Base-by-base conservation (phyloP, 2,888 invertebrate species). In the Drosophila hamatofila region DNA sequence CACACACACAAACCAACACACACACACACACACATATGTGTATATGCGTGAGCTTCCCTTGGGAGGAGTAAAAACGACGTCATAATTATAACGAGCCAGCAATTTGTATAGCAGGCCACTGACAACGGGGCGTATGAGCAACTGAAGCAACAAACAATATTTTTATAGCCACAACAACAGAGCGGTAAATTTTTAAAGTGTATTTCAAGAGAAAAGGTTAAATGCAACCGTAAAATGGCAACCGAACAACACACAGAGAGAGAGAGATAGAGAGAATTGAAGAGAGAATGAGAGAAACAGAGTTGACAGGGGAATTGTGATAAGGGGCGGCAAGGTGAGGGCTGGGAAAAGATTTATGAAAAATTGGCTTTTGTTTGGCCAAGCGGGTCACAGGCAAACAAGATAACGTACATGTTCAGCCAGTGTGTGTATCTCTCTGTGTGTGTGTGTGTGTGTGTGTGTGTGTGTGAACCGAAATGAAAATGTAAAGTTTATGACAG, bases 21-120 rank as follows among this genome's bases (percentile, higher is more conserved):
- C 18, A 30, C 23, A 46, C 14, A 27, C 33, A 33, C 33, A 33
- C 12, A 48, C 25, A 23, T 33, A 27, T 27, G 30, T 37, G 33
- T 41, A 49, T 51, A 14, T 52, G 35, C 4, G 23, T 52, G 37
- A 9, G 37, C 7, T 42, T 58, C 61, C 49, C 77, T 59, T 72
- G 81, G 73, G 65, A 69, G 67, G 72, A 69, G 75, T 70, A 76
- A 78, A 83, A 75, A 72, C 89, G 78, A 83, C 89, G 81, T 83
- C 89, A 88, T 84, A 84, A 84, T 84, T 84, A 84, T 88, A 88
- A 88, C 89, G 89, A 84, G 81, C 81, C 72, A 72, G 72, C 83
- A 76, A 84, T 88, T 86, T 78, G 86, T 81, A 72, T 42, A 70
- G 65, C 62, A 59, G 33, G 56, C 56, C 67, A 52, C 63, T 69